Evolutionary conservation across 2,888 invertebrate species (phyloP).

Genomic region (Gortyna flavago): DNA sequence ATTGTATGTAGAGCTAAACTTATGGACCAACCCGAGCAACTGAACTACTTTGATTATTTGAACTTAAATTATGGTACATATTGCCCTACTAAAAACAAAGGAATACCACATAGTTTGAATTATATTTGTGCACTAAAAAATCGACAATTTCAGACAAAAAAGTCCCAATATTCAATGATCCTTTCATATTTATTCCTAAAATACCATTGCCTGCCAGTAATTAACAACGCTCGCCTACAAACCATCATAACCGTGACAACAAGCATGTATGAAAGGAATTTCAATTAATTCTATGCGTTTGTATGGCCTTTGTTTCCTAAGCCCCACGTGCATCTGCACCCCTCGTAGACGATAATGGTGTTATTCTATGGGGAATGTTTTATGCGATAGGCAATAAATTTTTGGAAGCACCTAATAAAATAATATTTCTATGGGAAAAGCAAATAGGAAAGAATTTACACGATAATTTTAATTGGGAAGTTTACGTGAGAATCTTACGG

Average conservation of each 20-base stretch:
- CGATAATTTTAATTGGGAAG: constrained; percentile 9
- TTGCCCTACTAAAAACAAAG: no score
- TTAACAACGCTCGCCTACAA: background rate
- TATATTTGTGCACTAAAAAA: no score
- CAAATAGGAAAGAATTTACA: constrained; percentile 44
- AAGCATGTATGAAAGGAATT: constrained; percentile 49
- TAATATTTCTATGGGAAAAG: constrained; percentile 62
- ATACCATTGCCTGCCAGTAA: background rate
- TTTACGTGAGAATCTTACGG: background rate
- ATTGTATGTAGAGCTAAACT: background rate
- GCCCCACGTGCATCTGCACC: constrained; percentile 55
- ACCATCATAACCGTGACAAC: constrained; percentile 38
- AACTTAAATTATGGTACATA: background rate
- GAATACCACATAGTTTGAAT: no score
- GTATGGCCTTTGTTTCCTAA: constrained; percentile 47
- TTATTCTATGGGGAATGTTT: constrained; percentile 49
- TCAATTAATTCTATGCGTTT: constrained; percentile 42
- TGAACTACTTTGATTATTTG: background rate
- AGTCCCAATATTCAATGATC: no score
- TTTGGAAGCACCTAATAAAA: constrained; percentile 59
- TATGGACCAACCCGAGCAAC: no score
- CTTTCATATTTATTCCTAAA: background rate
- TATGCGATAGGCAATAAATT: constrained; percentile 55
- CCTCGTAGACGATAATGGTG: constrained; percentile 38
- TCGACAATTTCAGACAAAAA: no score